Base-by-base conservation (phyloP, 2,888 invertebrate genomes). In the Andrena bucephala region DNA sequence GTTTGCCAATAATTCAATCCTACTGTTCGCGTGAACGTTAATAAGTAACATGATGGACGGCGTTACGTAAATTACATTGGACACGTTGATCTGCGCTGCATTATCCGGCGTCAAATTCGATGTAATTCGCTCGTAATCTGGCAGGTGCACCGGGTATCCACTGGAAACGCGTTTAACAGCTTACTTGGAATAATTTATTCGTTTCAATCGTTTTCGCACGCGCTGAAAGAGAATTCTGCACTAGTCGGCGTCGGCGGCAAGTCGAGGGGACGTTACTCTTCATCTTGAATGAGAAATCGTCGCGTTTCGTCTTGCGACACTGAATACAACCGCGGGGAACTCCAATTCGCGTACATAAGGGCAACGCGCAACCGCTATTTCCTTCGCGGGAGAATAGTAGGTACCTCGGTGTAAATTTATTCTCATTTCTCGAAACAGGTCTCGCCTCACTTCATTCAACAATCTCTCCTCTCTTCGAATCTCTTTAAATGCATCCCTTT, bases 241-340 rank as follows among this genome's bases (percentile, higher is more conserved):
- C 31, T 24, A 13, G 20, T 16, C 29, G 52, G 54, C 20, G n/a
- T 5, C 36, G 57, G 4, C 6, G 10, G 24, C 10, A 62, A 72
- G 63, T 60, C 60, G 60, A 52, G 71, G 13, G 7, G 66, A 59
- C 85, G 78, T 84, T 85, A 71, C 67, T 86, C 82, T 81, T 85
- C 71, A 75, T 84, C 66, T 72, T 29, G 75, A 71, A 80, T 88
- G 81, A 83, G 65, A 88, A 87, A 88, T 87, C 78, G 73, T 76
- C 71, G 65, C 71, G 75, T 77, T 81, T 78, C 82, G 80, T 81
- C 75, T 83, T 70, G 68, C 77, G 52, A 65, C 59, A 52, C 24
- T 27, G 42, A 24, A 69, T 57, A 60, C 29, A 74, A 65, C 42
- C 50, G 29, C 33, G 60, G 31, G 67, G 60, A 59, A 76, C 62